A percentile compares a stretch with the other conserved stretches of the same genome.
Evolutionary conservation across 1,140 invertebrate genomes (phyloP).

Genomic region (Eupeodes corollae): DNA sequence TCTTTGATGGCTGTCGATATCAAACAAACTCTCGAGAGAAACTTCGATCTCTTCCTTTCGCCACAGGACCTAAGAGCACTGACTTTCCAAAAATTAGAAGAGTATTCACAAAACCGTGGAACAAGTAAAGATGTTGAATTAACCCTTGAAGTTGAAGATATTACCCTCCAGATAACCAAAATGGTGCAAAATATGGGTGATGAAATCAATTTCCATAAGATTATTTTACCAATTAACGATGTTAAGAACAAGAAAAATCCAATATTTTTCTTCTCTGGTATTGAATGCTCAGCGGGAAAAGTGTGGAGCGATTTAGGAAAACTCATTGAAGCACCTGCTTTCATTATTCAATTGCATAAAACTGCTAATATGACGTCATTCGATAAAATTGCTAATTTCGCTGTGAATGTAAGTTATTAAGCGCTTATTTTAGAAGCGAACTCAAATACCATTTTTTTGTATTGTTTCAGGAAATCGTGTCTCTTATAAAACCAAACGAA

Average conservation of each 20-base stretch:
- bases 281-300: constrained; percentile 57
- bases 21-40: constrained; percentile 71
- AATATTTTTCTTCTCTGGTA: constrained; percentile 68
- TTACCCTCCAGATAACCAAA: constrained; percentile 39
- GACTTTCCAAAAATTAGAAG: constrained; percentile 46
- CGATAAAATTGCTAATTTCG: constrained; percentile 14
- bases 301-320: constrained; percentile 28
- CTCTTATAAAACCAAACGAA: constrained; percentile 43
- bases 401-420: constrained; percentile 22
- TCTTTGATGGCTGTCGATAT: constrained; percentile 84
- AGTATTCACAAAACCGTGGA: constrained; percentile 48
- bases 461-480: constrained; percentile 40
- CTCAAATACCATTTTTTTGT: too few species aligned
- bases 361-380: constrained; percentile 18
- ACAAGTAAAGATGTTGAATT: constrained; percentile 37
- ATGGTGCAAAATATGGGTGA: constrained; percentile 46
- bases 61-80: constrained; percentile 64
- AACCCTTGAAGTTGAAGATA: constrained; percentile 21
- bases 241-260: constrained; percentile 29
- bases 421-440: too few species aligned
- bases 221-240: constrained; percentile 20
- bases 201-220: constrained; percentile 33
- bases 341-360: constrained; percentile 22
- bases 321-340: constrained; percentile 12
- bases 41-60: constrained; percentile 66